Percentiles rank a stretch among this genome's conserved stretches.
Evolutionary conservation across 2,113 vertebrate genomes (phyloP).

Genomic region (Limanda limanda): DNA sequence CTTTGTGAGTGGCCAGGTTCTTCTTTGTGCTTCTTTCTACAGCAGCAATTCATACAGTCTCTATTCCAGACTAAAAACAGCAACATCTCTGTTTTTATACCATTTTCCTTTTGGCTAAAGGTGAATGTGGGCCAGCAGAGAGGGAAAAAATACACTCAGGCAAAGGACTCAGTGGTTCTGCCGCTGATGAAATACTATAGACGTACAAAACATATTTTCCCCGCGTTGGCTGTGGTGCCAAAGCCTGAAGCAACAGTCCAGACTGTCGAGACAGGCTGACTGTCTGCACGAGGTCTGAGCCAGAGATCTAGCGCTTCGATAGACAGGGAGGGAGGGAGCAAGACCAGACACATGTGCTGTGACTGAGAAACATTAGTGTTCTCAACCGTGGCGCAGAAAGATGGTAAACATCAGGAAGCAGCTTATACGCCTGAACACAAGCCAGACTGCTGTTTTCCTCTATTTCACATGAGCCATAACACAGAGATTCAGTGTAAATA

Average conservation of each 20-base stretch:
- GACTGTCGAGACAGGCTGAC: slow-evolving; percentile 62
- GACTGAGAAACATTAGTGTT: slow-evolving; percentile 51
- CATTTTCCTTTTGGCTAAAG: slow-evolving; percentile 11
- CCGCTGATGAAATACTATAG: slow-evolving; percentile 38
- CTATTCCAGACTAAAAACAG: slow-evolving; percentile 21
- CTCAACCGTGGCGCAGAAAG: slow-evolving; percentile 43
- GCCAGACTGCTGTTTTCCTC: not conserved
- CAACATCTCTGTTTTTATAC: slow-evolving; percentile 8
- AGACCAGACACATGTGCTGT: slow-evolving; percentile 62
- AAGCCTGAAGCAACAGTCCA: slow-evolving; percentile 69
- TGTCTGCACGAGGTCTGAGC: slow-evolving; percentile 72
- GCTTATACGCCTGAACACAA: not conserved
- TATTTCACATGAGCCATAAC: not conserved
- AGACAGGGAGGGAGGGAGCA: slow-evolving; percentile 48
- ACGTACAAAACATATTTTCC: slow-evolving; percentile 60
- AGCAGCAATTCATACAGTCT: slow-evolving; percentile 9
- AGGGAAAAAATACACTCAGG: slow-evolving; percentile 13
- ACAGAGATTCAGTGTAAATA: not conserved
- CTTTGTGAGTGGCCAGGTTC: slow-evolving; percentile 3
- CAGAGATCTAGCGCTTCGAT: slow-evolving; percentile 60
- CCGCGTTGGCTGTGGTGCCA: slow-evolving; percentile 51
- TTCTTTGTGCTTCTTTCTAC: not conserved
- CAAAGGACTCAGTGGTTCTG: slow-evolving; percentile 12
- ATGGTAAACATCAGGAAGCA: slow-evolving; percentile 43
- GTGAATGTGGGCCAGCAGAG: slow-evolving; percentile 33